Percentiles rank a stretch among this genome's conserved stretches.
These are phyloP conservation scores for Terebella lapidaria DNA, from an alignment of 2,888 invertebrate species.

Conservation along the genomic window DNA sequence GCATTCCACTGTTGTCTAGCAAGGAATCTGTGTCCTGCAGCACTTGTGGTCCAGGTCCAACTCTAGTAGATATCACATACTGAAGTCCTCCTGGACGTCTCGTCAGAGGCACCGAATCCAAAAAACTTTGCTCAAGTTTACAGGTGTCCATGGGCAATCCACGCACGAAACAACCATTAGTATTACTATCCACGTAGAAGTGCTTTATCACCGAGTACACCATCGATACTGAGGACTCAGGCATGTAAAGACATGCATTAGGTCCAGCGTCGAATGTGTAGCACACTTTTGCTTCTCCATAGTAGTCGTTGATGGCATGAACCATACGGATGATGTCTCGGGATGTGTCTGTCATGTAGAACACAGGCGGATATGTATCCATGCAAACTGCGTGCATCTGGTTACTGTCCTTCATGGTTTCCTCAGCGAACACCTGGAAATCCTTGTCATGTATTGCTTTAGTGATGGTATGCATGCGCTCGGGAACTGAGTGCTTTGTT, in stretches of 20 bases:
- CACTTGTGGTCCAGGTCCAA: background rate
- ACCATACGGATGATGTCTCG: constrained; percentile 73
- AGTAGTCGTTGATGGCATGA: constrained; percentile 73
- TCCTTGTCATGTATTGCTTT: constrained; percentile 66
- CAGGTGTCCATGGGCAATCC: background rate
- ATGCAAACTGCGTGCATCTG: constrained; percentile 90
- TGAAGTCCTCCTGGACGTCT: background rate
- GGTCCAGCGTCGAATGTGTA: constrained; percentile 99
- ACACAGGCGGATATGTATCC: constrained; percentile 89
- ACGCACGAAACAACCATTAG: background rate
- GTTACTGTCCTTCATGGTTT: constrained; percentile 96
- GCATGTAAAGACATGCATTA: constrained; percentile 84
- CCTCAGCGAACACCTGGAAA: constrained; percentile 79
- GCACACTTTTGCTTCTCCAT: constrained; percentile 62
- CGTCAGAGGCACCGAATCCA: background rate
- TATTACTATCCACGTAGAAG: background rate
- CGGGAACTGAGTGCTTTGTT: constrained; percentile 68
- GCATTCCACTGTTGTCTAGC: background rate
- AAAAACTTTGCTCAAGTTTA: background rate
- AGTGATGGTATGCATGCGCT: constrained; percentile 60
- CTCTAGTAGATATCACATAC: background rate
- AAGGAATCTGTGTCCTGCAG: background rate
- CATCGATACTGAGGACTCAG: background rate
- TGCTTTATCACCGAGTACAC: background rate
- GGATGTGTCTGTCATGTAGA: constrained; percentile 87